These are phyloP conservation scores for Rhimphoctona megacephalus DNA, from an alignment of 2,888 invertebrate genomes.

Conservation along the genomic window DNA sequence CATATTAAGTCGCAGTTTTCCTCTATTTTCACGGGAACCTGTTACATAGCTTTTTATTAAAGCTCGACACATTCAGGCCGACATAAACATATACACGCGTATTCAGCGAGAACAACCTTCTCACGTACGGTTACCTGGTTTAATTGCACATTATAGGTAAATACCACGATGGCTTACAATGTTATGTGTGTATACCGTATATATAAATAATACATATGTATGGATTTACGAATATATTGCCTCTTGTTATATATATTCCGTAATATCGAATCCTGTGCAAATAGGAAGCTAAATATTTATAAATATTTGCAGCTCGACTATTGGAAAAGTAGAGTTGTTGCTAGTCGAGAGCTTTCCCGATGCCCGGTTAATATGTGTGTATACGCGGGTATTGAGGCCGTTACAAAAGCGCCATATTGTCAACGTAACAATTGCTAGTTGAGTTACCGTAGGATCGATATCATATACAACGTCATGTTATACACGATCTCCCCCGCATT, in stretches of 20 bases:
- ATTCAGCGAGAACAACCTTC: constrained; percentile 46
- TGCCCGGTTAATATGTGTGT: constrained; percentile 3
- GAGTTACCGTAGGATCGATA: constrained; percentile 63
- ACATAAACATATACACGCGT: constrained; percentile 66
- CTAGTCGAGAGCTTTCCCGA: constrained; percentile 8
- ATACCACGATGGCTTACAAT: constrained; percentile 59
- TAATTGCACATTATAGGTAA: constrained; percentile 83
- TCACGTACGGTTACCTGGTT: constrained; percentile 72
- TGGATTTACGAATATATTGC: background rate
- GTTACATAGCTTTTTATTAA: constrained; percentile 84
- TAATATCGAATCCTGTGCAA: constrained; percentile 65
- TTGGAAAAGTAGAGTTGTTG: constrained; percentile 51
- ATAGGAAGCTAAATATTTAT: constrained; percentile 80
- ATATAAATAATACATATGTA: background rate
- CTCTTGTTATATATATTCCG: background rate
- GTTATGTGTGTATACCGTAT: constrained; percentile 25
- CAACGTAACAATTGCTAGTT: constrained; percentile 67
- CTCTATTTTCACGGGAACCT: constrained; percentile 80
- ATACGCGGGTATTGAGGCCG: constrained; percentile 6
- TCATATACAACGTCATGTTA: constrained; percentile 43
- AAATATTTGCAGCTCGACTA: constrained; percentile 74
- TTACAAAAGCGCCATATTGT: constrained; percentile 63
- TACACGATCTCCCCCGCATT: constrained; percentile 19
- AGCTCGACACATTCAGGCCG: constrained; percentile 66
- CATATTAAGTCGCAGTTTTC: constrained; percentile 79